Evolutionary conservation across 2,113 vertebrate genomes (phyloP), one percentile per base, ranked within the genome.

Genomic region (Leiothrix lutea): DNA sequence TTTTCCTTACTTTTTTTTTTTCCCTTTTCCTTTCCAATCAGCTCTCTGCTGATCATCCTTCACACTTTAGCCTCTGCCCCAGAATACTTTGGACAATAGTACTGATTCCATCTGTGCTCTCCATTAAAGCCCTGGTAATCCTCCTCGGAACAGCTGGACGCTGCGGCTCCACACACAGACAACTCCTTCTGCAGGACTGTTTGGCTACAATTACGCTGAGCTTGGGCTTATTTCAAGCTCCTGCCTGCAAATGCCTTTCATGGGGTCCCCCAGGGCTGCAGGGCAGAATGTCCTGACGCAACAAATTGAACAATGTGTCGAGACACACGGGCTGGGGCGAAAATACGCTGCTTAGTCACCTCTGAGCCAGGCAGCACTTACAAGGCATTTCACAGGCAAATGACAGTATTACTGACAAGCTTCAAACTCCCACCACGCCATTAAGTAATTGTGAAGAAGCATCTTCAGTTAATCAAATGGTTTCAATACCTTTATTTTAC

Each of bases 41-140:
- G 94, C 57, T 95, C 89, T 86, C 71, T 31, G n/a, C 84, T 94
- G 94, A 90, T 97, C 96, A 97, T 96, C 97, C 97, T 97, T 98
- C 93, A 96, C 91, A 96, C 97, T 95, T 97, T 95, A 98, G 96
- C 96, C 96, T 97, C 82, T 98, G 97, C 90, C 93, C 97, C 95
- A 86, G 88, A 97, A 98, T 92, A 96, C 88, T 93, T 85, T 24
- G 95, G 96, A 98, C 97, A 97, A 98, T 96, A 97, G 92, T 71
- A 93, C 72, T 91, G 95, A 93, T 96, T 97, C 97, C 97, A 98
- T 98, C 97, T 98, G 98, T 95, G 97, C 95, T 97, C 96, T 97
- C 93, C 95, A 96, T 97, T 96, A 98, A 98, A 97, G 88, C 96
- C 97, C 92, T 92, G 78, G 45, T 98, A 98, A 98, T 98, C 97